Conservation (phyloP, 2,888 invertebrate species). For the Pristionchus mayeri region DNA sequence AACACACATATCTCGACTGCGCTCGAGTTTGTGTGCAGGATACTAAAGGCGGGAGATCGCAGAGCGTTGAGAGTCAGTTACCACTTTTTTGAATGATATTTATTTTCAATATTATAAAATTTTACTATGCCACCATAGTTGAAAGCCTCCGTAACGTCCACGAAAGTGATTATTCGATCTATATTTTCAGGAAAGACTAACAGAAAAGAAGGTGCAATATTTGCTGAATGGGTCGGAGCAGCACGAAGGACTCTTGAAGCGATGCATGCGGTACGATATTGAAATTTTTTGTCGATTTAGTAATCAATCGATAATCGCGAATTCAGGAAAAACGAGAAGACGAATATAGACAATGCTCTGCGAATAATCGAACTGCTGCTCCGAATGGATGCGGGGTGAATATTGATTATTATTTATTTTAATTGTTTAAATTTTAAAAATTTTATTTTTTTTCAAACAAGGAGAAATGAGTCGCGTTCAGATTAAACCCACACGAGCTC, state of each 20-base stretch:
- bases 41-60: not conserved
- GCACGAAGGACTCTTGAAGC: not conserved
- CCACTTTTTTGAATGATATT: not conserved
- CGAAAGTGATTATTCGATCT: not conserved
- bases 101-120: not conserved
- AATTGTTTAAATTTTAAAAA: not conserved
- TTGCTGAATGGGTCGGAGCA: not conserved
- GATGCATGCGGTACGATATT: not conserved
- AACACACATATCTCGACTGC: not conserved
- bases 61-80: not conserved
- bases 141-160: not conserved
- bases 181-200: not conserved
- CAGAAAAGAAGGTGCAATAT: not conserved
- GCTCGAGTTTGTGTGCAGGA: not conserved
- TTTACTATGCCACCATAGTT: not conserved
- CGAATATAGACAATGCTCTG: not conserved
- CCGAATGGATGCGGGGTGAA: not conserved
- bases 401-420: not conserved
- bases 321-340: not conserved
- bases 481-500: not conserved
- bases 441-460: not conserved
- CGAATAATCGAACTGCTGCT: not conserved
- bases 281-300: too few species aligned
- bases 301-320: too few species aligned
- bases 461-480: not conserved